A percentile compares a stretch with the other conserved stretches of the same genome.
phyloP scores from a whole-genome alignment of 1,140 invertebrate genomes.

The Trichonephila inaurata region DNA sequence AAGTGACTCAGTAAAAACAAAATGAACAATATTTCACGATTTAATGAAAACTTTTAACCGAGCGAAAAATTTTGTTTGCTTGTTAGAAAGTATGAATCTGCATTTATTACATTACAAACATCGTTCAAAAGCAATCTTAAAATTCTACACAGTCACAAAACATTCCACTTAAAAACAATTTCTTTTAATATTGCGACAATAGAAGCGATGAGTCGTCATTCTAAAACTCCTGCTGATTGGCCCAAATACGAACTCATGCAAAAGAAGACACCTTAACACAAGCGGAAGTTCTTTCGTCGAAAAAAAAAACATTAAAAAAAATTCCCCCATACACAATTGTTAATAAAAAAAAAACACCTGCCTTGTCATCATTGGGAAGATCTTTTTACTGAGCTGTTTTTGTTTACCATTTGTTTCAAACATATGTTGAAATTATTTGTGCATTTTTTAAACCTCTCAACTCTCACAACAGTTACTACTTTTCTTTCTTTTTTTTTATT shows the following conservation, averaged over 20 bases:
- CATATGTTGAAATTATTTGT: slow-evolving; percentile 35
- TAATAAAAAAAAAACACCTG: neutral
- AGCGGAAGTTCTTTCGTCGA: neutral
- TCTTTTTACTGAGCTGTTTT: slow-evolving; percentile 10
- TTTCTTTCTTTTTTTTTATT: neutral
- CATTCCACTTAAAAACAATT: too few species aligned
- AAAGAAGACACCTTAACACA: neutral
- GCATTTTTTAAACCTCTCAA: neutral
- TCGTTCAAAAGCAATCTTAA: too few species aligned
- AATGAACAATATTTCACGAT: too few species aligned
- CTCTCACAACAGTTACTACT: neutral
- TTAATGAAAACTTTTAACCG: too few species aligned
- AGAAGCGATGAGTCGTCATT: neutral
- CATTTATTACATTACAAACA: too few species aligned
- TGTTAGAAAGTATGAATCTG: too few species aligned
- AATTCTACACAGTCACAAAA: too few species aligned
- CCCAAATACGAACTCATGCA: slow-evolving; percentile 45
- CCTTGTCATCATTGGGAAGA: neutral
- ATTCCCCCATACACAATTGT: neutral
- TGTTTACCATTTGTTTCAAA: slow-evolving; percentile 29
- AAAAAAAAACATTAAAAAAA: neutral
- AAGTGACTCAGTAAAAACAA: too few species aligned
- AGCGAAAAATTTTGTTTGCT: too few species aligned
- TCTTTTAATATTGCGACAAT: neutral
- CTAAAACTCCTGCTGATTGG: slow-evolving; percentile 11